These are phyloP conservation scores for Lemur catta DNA, from an alignment of 2,797 vertebrate species.

Conservation along the genomic window DNA sequence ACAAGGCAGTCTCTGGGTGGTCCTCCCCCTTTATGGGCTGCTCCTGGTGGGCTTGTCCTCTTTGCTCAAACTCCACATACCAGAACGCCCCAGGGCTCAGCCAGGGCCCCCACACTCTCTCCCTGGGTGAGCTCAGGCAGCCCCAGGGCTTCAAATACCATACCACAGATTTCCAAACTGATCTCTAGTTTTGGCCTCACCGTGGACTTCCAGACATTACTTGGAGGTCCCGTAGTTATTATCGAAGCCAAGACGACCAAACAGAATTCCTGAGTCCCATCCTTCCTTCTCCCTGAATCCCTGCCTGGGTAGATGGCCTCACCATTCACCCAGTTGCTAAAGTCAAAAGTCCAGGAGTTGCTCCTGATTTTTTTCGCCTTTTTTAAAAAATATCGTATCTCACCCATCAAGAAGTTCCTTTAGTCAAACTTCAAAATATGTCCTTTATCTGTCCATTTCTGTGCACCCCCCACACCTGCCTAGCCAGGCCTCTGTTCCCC, in stretches of 20 bases:
- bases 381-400: neutral
- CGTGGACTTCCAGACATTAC: neutral
- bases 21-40: neutral
- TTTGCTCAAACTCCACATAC: neutral
- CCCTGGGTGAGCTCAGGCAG: too few species aligned
- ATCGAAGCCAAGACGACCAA: neutral
- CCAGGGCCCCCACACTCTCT: neutral
- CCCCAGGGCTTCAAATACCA: neutral
- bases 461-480: neutral
- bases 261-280: neutral
- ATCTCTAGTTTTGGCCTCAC: neutral
- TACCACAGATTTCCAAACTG: neutral
- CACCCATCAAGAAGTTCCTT: neutral
- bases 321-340: neutral
- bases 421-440: neutral
- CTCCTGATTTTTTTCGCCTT: neutral
- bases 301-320: neutral
- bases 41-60: neutral
- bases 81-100: neutral
- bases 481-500: neutral
- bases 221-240: neutral
- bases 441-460: neutral
- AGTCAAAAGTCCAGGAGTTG: neutral
- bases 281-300: neutral
- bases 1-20: neutral